A percentile compares a stretch with the other conserved stretches of the same genome.
These are phyloP conservation scores for Petrolisthes cinctipes DNA, from an alignment of 2,888 invertebrate species.

Conservation along the genomic window DNA sequence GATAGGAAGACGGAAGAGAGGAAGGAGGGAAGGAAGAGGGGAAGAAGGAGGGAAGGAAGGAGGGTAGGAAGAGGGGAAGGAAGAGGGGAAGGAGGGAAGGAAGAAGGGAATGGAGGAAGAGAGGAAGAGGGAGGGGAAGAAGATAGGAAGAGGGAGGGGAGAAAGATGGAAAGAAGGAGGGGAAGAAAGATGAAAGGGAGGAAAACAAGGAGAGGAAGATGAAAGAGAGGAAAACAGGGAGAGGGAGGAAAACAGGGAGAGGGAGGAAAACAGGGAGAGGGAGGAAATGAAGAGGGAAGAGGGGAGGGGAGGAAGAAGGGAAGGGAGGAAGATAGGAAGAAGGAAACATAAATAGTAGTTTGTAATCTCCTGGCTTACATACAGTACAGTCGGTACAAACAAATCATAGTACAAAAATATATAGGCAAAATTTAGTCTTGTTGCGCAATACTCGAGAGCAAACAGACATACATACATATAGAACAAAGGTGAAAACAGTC, in stretches of 20 bases:
- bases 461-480: too few species aligned
- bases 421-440: too few species aligned
- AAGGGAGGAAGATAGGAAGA: too few species aligned
- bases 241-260: slow-evolving; percentile 11
- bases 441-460: too few species aligned
- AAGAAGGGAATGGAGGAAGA: not conserved
- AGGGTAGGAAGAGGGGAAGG: not conserved
- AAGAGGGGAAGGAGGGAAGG: too few species aligned
- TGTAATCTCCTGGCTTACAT: too few species aligned
- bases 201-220: not conserved
- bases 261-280: slow-evolving; percentile 21
- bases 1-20: not conserved
- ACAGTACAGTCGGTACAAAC: too few species aligned
- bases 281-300: not conserved
- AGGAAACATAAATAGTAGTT: too few species aligned
- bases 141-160: not conserved
- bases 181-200: not conserved
- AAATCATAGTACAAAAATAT: too few species aligned
- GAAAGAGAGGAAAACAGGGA: slow-evolving; percentile 13
- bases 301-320: not conserved
- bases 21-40: slow-evolving; percentile 12
- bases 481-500: too few species aligned
- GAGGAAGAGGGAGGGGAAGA: not conserved
- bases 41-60: not conserved
- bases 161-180: not conserved